Percentiles rank a stretch among this genome's conserved stretches.
Conservation (phyloP, 1,140 invertebrate genomes). For the Zaprionus camerounensis region DNA sequence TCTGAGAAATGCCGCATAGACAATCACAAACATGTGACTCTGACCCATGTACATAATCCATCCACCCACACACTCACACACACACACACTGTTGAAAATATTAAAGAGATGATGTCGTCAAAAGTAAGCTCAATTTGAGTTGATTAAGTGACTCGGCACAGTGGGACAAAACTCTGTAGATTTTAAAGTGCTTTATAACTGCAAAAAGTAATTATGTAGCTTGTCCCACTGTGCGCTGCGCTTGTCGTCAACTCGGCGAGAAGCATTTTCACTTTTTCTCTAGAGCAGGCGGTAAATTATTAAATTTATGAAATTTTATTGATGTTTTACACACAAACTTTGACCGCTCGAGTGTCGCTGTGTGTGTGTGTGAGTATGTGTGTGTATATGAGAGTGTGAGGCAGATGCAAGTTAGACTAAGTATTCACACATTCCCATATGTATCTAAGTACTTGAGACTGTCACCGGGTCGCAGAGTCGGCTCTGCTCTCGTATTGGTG, state of each 20-base stretch:
- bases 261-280: constrained; percentile 73
- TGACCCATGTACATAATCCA: constrained; percentile 51
- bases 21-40: constrained; percentile 54
- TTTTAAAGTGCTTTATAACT: not conserved
- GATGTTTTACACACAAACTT: constrained; percentile 80
- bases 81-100: constrained; percentile 55
- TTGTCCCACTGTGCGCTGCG: constrained; percentile 49
- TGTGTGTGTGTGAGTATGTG: constrained; percentile 27
- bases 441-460: constrained; percentile 57
- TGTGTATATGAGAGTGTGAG: constrained; percentile 13
- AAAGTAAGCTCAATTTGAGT: constrained; percentile 66
- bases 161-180: constrained; percentile 30
- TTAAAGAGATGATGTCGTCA: constrained; percentile 65
- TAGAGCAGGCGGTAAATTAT: constrained; percentile 68
- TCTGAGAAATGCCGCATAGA: constrained; percentile 56
- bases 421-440: constrained; percentile 1
- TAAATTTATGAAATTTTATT: constrained; percentile 83
- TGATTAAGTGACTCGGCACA: constrained; percentile 67
- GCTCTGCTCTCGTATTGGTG: constrained; percentile 55
- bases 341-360: constrained; percentile 64
- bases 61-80: constrained; percentile 26
- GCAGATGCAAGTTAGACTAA: constrained; percentile 25
- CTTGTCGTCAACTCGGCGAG: constrained; percentile 50
- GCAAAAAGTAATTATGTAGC: not conserved
- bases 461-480: constrained; percentile 30